These are phyloP conservation scores for Calyptommatus sinebrachiatus DNA, from an alignment of 2,113 vertebrate genomes.

Conservation along the genomic window DNA sequence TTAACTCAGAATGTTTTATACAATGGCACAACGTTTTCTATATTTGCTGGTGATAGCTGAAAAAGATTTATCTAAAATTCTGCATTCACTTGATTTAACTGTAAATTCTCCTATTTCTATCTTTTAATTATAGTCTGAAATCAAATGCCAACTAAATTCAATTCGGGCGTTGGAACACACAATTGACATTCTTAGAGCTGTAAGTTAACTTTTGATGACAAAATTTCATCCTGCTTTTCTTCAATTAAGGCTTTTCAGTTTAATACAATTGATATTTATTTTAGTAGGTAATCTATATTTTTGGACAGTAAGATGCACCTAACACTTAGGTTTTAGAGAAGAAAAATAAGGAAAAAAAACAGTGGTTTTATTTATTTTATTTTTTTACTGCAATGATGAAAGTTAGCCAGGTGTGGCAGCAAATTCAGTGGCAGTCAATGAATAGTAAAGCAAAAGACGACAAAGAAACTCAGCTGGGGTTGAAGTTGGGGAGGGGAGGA, in stretches of 20 bases:
- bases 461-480: too few relatives aligned
- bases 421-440: too few relatives aligned
- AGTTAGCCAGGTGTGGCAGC: too few relatives aligned
- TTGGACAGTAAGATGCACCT: too few relatives aligned
- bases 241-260: neutral
- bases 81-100: conserved; percentile 5
- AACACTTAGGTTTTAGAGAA: too few relatives aligned
- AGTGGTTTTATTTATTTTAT: too few relatives aligned
- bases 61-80: conserved; percentile 1
- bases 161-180: conserved; percentile 65
- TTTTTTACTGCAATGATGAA: too few relatives aligned
- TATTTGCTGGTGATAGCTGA: neutral
- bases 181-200: conserved; percentile 63
- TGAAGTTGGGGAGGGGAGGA: too few relatives aligned
- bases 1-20: neutral
- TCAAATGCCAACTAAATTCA: conserved; percentile 64
- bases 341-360: too few relatives aligned
- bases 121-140: conserved; percentile 63
- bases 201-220: conserved; percentile 54
- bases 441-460: too few relatives aligned
- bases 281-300: neutral
- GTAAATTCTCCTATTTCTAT: conserved; percentile 16
- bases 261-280: neutral
- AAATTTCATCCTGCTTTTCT: neutral
- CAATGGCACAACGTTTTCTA: neutral